Conservation (phyloP, 2,113 vertebrate species). For the Emydocephalus ijimae region DNA sequence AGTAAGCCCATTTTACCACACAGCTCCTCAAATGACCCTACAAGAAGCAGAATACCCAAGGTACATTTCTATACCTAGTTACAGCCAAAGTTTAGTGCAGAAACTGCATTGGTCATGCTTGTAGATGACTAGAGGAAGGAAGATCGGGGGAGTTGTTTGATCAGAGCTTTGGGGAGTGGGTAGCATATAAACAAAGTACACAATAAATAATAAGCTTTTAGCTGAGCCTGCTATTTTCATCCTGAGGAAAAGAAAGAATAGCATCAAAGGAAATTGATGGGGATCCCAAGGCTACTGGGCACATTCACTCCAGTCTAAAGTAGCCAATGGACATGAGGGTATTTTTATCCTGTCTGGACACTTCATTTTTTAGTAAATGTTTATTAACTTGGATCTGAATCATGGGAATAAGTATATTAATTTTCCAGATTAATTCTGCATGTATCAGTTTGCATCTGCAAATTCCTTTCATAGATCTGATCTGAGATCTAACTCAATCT, state of each 20-base stretch:
- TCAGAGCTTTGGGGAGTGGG: not conserved
- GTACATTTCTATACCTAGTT: not conserved
- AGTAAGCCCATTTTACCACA: not conserved
- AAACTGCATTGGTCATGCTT: not conserved
- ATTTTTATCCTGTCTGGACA: not conserved
- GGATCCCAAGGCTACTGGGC: not conserved
- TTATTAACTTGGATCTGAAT: not conserved
- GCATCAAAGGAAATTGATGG: not conserved
- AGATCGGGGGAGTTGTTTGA: not conserved
- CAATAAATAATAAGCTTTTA: not conserved
- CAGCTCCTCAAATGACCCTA: not conserved
- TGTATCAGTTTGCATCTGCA: not conserved
- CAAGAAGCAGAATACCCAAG: not conserved
- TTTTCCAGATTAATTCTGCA: fast-evolving
- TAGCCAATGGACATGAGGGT: not conserved
- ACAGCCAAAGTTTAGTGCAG: not conserved
- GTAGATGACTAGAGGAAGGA: not conserved
- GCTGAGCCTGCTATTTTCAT: not conserved
- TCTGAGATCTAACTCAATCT: not conserved
- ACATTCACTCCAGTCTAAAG: not conserved
- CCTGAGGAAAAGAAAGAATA: not conserved
- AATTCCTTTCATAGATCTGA: not conserved
- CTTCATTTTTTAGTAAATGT: not conserved
- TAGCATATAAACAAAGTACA: not conserved
- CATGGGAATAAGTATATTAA: not conserved